Evolutionary conservation across 2,888 invertebrate species (phyloP), one percentile per base, ranked within the genome.

Genomic region (Rhamphomyia laevipes): DNA sequence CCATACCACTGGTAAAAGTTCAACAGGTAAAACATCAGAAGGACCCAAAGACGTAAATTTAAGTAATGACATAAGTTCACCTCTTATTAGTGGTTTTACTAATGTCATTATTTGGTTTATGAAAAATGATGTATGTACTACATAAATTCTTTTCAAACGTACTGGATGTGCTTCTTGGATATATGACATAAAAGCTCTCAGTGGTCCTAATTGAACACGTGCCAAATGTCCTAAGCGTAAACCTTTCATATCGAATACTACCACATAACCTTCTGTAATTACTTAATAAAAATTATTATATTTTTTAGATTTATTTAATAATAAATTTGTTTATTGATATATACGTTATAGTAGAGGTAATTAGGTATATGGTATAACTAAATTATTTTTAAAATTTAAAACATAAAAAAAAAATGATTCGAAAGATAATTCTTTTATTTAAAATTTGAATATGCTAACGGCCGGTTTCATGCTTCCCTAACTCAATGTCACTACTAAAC

Each of bases 101-200:
- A 82, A 73, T 47, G 79, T 74, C 80, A 81, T 80, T 18, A 81
- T 75, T 65, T 81, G 81, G 63, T 81, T 79, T 58, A 82, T 78
- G 70, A 80, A 81, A 43, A 77, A 77, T 7, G 80, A 78, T 1
- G 81, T 78, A 62, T 82, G 78, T 41, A 82, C 73, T 1, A 82
- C 75, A 63, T 81, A 81, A 58, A 82, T 76, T 59, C 75, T 77
- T 66, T 79, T 81, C 16, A 82, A 71, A 49, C 81, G 75, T 45
- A 77, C 78, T 1, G 82, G 81, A 61, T 81, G 81, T 0, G 78
- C 82, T 60, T 78, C 81, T 74, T 82, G 82, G 56, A 81, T 81
- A 61, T 81, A 81, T 53, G 74, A 65, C 78, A 82, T 80, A 61
- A 81, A 81, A 3, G 79, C 76, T 55, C 78, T 68, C 23, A 81